Conservation (phyloP, 1,140 invertebrate genomes). For the Drosophila nebulosa region DNA sequence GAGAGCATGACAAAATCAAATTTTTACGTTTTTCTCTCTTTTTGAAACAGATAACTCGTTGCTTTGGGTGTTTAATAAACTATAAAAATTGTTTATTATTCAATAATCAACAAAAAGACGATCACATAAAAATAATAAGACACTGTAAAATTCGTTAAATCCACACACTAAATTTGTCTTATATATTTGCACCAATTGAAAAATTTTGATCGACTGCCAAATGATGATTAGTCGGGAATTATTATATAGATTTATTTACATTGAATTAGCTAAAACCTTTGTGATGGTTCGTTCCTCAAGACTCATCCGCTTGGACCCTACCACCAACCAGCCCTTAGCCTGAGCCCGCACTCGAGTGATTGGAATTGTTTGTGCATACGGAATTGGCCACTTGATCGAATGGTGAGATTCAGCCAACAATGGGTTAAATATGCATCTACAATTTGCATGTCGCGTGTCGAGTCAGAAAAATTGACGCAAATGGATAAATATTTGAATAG, state of each 20-base stretch:
- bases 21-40: not conserved
- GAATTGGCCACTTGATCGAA: not conserved
- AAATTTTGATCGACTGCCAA: conserved; percentile 38
- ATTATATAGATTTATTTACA: not conserved
- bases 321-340: not conserved
- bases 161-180: conserved; percentile 8
- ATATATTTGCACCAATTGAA: conserved; percentile 34
- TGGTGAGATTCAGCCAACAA: conserved; percentile 43
- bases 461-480: conserved; percentile 11
- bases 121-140: conserved; percentile 29
- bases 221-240: not conserved
- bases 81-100: not conserved
- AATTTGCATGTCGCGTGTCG: conserved; percentile 22
- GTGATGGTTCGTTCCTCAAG: conserved; percentile 1
- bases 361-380: not conserved
- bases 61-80: not conserved
- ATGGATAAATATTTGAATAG: conserved; percentile 46
- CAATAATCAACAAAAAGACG: not conserved
- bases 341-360: not conserved
- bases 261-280: not conserved
- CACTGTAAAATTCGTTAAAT: not conserved
- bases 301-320: conserved; percentile 16
- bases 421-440: conserved; percentile 12
- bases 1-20: conserved; percentile 49
- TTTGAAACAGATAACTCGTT: not conserved